Base-by-base conservation (phyloP, 2,888 invertebrate species). In the Aquatica leii region DNA sequence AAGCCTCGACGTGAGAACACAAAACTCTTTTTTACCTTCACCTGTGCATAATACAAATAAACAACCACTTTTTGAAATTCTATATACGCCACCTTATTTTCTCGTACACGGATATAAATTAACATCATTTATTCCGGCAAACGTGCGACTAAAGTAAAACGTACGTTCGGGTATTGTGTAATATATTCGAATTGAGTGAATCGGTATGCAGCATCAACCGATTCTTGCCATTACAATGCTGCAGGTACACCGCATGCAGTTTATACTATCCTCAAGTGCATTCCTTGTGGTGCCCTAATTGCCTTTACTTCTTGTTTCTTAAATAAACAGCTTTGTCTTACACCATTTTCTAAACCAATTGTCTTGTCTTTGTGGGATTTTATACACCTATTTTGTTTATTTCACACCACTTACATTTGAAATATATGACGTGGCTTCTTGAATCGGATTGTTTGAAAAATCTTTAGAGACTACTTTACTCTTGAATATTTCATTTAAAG, bases 161-260 rank as follows among this genome's bases (percentile, higher is more conserved):
- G n/a, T 46, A 18, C 18, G 11, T 46, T 46, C 17, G 18, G 8
- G 18, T 5, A 43, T 43, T 14, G 46, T 18, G 24, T 46, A 46
- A 58, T 37, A 41, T 40, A 50, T 50, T 37, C 31, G 43, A 37
- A 59, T 41, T 17, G 60, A 24, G 18, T 20, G 48, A 48, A 60
- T 60, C 54, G 52, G 49, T 34, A 60, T 60, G 60, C 60, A 54
- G 48, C 54, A 59, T 15, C 59, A 53, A 35, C 46, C 59, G 46
- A 53, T 59, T 20, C 53, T 55, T 49, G 48, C 60, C 48, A 60
- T 60, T 60, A 53, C 35, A 60, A 60, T 58, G 62, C 54, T 37
- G 58, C 37, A 58, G 62, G 59, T 59, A 59, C 9, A 59, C 59
- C 59, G 53, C 59, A 41, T 59, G 59, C 59, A 59, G 57, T 62